Evolutionary conservation across 2,797 vertebrate species (phyloP).

Genomic region (Betta splendens): DNA sequence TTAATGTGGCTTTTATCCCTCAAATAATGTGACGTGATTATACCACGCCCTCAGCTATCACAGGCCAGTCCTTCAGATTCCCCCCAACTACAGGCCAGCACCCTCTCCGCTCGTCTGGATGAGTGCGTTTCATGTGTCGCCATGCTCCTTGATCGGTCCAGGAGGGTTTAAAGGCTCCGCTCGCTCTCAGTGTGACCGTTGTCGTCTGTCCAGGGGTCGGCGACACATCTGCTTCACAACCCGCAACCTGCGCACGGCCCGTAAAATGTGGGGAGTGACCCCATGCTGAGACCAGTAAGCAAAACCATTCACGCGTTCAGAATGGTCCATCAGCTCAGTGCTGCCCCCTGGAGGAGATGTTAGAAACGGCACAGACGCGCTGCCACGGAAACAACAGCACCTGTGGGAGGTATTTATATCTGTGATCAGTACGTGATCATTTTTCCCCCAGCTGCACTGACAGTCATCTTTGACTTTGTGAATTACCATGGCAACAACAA

Average conservation of each 20-base stretch:
- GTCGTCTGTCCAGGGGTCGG: slow-evolving; percentile 39
- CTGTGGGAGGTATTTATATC: not conserved
- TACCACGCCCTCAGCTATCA: slow-evolving; percentile 14
- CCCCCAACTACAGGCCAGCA: slow-evolving; percentile 1
- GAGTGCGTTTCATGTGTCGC: slow-evolving; percentile 38
- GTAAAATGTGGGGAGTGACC: slow-evolving; percentile 26
- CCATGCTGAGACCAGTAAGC: slow-evolving; percentile 22
- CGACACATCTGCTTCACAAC: slow-evolving; percentile 27
- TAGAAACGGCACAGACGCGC: not conserved
- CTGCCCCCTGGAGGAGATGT: slow-evolving; percentile 3
- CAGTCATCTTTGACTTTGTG: not conserved
- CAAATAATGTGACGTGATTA: slow-evolving; percentile 29
- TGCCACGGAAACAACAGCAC: not conserved
- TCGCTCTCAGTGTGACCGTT: slow-evolving; percentile 32
- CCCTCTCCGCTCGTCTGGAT: slow-evolving; percentile 33
- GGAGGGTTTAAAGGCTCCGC: slow-evolving; percentile 49
- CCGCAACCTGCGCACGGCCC: slow-evolving; percentile 17
- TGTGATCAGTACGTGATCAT: not conserved
- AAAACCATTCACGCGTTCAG: slow-evolving; percentile 57
- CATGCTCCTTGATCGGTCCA: slow-evolving; percentile 25
- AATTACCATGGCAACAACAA: not conserved
- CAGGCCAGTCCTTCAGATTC: slow-evolving; percentile 20
- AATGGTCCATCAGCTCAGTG: slow-evolving; percentile 12
- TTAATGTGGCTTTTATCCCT: slow-evolving; percentile 35
- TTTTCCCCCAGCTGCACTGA: not conserved